Conservation (phyloP, 2,113 vertebrate species). For the Alces alces region DNA sequence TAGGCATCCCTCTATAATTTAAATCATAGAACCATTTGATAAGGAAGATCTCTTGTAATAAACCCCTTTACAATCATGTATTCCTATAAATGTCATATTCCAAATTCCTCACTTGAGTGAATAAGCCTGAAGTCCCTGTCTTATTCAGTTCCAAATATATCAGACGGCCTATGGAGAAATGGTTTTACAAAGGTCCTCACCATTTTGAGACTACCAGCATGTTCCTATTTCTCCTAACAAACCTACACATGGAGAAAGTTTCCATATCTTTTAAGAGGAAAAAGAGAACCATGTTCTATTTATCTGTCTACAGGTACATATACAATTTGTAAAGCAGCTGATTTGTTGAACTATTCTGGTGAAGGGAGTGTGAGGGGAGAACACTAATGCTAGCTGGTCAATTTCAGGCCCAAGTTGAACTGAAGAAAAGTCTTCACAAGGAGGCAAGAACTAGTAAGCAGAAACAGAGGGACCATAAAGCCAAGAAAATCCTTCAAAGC, state of each 20-base stretch:
- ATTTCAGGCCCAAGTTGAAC: conserved; percentile 79
- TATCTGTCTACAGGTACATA: not conserved
- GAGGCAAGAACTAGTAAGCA: conserved; percentile 70
- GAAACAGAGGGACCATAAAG: conserved; percentile 64
- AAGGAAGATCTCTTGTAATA: not conserved
- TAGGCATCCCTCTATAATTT: not conserved
- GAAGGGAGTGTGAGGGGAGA: not conserved
- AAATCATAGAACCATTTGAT: not conserved
- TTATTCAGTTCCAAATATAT: not conserved
- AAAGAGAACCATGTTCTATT: not conserved
- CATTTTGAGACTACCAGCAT: not conserved
- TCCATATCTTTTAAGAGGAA: not conserved
- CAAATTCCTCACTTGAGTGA: not conserved
- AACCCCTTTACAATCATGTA: not conserved
- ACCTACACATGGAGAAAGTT: not conserved
- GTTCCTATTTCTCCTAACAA: not conserved
- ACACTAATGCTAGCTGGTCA: not conserved
- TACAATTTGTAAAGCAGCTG: not conserved
- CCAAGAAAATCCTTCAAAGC: conserved; percentile 44
- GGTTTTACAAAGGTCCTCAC: not conserved
- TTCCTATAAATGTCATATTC: not conserved
- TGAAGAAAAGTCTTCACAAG: conserved; percentile 73
- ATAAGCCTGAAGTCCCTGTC: not conserved
- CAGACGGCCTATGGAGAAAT: not conserved
- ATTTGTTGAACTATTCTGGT: not conserved